Base-by-base conservation (phyloP, 1,140 invertebrate species). In the Brachionus plicatilis region DNA sequence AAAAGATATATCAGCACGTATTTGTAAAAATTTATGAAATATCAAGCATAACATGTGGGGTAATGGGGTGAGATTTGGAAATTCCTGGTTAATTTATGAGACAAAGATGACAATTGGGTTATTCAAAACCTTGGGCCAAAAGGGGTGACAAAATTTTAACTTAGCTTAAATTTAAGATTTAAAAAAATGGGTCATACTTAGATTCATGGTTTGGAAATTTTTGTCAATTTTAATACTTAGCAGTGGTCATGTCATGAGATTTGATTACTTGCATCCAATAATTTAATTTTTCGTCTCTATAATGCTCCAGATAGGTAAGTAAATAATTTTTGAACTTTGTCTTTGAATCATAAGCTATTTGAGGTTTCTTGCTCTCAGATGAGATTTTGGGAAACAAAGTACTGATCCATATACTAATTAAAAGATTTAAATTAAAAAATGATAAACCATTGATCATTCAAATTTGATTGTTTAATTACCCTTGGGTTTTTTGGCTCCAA, bases 401-500 rank as follows among this genome's bases (percentile, higher is more conserved):
- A 88, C 94, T 95, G 8, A 98, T 92, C 96, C 96, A 97, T 56
- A 95, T 89, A 0, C 93, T 93, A 37, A 6, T 6, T 37, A 0
- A 86, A 27, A 66, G 27, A 11, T 88, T 65, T 14, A 60, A 53
- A 43, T 33, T 29, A 3, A 85, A 75, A 45, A 37, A 24, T 85
- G 24, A 20, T 7, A 37, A 7, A 37, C 7, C 2, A 29, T 29
- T 29, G 27, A 29, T 29, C 4, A 37, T 37, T 37, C 7, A 37
- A 37, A 7, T 37, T 33, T 33, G 29, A 33, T 0, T 7, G 6
- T 29, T 66, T n/a, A 45, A 68, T 84, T 90, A 94, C 94, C 95
- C 95, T 91, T 98, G 96, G 12, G 95, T 96, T 88, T 95, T 93
- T 88, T 97, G 94, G 86, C 94, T 92, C 96, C 96, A 98, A 90